Percentiles rank a stretch among this genome's conserved stretches.
Evolutionary conservation across 2,797 vertebrate genomes (phyloP).

Genomic region (Lepidocolaptes lacrymiger): DNA sequence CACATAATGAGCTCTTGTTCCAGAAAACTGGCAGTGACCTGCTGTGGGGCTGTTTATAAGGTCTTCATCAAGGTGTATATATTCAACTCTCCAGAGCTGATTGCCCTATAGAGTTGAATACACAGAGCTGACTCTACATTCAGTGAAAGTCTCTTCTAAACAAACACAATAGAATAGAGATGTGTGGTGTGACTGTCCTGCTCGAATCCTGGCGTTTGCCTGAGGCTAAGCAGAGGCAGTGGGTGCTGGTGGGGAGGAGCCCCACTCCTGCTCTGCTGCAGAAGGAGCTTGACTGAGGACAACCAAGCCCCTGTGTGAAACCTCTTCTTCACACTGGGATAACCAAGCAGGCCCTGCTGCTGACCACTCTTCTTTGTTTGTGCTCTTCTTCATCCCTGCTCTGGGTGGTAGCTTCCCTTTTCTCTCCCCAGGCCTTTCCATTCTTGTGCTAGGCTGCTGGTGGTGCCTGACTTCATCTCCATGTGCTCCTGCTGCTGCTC

Average conservation of each 20-base stretch:
- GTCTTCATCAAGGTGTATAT: neutral
- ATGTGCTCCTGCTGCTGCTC: neutral
- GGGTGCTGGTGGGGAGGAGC: neutral
- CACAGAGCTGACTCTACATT: neutral
- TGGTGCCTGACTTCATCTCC: neutral
- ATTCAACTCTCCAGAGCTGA: neutral
- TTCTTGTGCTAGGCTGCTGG: neutral
- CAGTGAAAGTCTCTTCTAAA: neutral
- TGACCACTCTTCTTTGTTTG: neutral
- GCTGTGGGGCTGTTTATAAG: neutral
- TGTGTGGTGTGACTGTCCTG: neutral
- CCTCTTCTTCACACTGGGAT: neutral
- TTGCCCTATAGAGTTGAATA: neutral
- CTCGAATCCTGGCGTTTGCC: neutral
- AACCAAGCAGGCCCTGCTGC: neutral
- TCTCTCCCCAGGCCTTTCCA: neutral
- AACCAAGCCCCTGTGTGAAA: neutral
- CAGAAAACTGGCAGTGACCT: neutral
- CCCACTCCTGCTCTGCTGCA: neutral
- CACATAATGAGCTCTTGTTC: neutral
- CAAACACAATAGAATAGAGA: neutral
- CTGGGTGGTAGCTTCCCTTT: neutral
- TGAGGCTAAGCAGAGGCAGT: neutral
- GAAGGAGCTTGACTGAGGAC: accelerated
- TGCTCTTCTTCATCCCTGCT: neutral